These are phyloP conservation scores for Rhagophthalmus giganteus DNA, from an alignment of 2,888 invertebrate genomes.

Conservation along the genomic window DNA sequence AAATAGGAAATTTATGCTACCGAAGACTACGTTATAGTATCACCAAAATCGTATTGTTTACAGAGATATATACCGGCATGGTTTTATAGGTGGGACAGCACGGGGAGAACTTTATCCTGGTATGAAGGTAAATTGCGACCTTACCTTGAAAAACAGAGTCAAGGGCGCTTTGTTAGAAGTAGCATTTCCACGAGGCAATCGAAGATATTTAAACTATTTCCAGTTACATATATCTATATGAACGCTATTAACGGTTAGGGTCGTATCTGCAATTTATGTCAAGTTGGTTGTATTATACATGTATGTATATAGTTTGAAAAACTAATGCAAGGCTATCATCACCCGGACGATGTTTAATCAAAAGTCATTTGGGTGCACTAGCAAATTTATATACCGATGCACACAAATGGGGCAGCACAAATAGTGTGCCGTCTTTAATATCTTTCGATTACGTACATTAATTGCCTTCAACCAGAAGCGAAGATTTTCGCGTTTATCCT, in stretches of 20 bases:
- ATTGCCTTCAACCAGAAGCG: too few relatives aligned
- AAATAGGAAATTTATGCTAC: not conserved
- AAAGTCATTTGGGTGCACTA: too few relatives aligned
- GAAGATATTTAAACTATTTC: not conserved
- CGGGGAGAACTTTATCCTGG: conserved; percentile 33
- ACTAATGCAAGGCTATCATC: too few relatives aligned
- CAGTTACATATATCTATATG: not conserved
- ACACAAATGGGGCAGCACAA: too few relatives aligned
- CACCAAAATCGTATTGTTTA: not conserved
- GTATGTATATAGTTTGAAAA: too few relatives aligned
- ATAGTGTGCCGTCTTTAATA: too few relatives aligned
- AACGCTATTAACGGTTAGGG: not conserved
- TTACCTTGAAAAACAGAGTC: conserved; percentile 47
- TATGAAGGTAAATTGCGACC: conserved; percentile 38
- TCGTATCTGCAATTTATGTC: not conserved
- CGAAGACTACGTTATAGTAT: not conserved
- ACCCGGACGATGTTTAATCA: too few relatives aligned
- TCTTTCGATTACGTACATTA: too few relatives aligned
- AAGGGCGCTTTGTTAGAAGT: conserved; percentile 34
- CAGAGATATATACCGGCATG: conserved; percentile 12
- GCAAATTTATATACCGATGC: too few relatives aligned
- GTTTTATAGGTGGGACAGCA: conserved; percentile 21
- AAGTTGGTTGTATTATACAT: not conserved
- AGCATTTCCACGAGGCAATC: not conserved
- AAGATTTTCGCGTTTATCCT: too few relatives aligned